Percentiles rank a stretch among this genome's conserved stretches.
phyloP scores from a whole-genome alignment of 2,113 vertebrate genomes.

The Megaceryle maxima region DNA sequence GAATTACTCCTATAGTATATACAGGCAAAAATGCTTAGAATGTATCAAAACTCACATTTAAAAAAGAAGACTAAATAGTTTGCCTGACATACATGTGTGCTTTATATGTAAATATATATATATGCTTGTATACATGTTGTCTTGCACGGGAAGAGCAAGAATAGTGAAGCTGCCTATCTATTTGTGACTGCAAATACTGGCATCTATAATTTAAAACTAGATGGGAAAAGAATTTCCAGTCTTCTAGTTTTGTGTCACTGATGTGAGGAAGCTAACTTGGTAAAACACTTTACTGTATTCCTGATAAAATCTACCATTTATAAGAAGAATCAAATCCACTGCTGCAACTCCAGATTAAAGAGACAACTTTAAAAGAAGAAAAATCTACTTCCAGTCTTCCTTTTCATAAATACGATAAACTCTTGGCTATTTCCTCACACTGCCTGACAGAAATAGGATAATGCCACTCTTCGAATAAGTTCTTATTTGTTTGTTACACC shows the following conservation, averaged over 20 bases:
- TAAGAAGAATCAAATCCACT: constrained; percentile 57
- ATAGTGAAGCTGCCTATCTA: background rate
- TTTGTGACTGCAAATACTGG: background rate
- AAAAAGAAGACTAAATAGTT: background rate
- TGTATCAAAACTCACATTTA: background rate
- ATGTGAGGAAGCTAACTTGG: background rate
- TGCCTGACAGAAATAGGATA: constrained; percentile 62
- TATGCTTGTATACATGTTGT: background rate
- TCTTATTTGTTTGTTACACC: constrained; percentile 54
- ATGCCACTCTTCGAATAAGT: constrained; percentile 60
- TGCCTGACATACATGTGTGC: background rate
- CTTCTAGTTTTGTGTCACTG: background rate
- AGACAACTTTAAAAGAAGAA: constrained; percentile 31
- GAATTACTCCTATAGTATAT: background rate
- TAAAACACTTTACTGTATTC: constrained; percentile 34
- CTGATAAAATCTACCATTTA: constrained; percentile 59
- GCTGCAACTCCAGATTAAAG: constrained; percentile 60
- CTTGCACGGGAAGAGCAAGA: background rate
- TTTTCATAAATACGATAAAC: constrained; percentile 50
- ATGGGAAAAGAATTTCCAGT: background rate
- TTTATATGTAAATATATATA: background rate
- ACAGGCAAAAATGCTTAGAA: background rate
- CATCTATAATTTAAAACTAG: background rate
- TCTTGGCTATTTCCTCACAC: constrained; percentile 33
- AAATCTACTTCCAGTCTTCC: constrained; percentile 13